phyloP scores from a whole-genome alignment of 2,797 vertebrate genomes.

The Helostoma temminkii region DNA sequence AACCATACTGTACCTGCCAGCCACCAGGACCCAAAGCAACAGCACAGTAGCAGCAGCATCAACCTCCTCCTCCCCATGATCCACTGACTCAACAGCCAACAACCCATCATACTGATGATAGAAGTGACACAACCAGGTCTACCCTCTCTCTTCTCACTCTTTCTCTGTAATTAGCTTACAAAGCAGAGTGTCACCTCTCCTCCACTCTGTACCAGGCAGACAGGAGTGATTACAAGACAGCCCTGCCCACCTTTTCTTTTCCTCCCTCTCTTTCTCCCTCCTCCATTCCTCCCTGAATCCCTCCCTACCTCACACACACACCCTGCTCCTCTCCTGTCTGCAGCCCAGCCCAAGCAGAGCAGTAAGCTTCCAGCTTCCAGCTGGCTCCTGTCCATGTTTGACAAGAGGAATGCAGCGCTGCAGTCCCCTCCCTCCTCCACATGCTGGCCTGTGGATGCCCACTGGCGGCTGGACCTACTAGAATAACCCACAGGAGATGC shows the following conservation, averaged over 20 bases:
- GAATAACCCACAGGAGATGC: constrained; percentile 50
- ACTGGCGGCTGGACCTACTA: constrained; percentile 39
- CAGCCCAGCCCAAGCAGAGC: constrained; percentile 66
- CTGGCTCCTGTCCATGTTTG: constrained; percentile 87
- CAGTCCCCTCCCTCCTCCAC: constrained; percentile 50
- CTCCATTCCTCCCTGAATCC: constrained; percentile 46
- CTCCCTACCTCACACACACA: constrained; percentile 40
- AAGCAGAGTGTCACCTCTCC: constrained; percentile 48
- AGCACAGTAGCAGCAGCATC: constrained; percentile 63
- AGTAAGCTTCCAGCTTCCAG: constrained; percentile 86
- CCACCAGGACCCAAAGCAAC: constrained; percentile 69
- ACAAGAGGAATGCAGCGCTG: constrained; percentile 85
- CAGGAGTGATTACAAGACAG: constrained; percentile 81
- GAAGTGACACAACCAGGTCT: constrained; percentile 40
- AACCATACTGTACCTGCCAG: constrained; percentile 75
- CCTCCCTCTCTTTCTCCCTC: constrained; percentile 50
- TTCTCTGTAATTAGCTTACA: constrained; percentile 25
- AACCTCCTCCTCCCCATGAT: constrained; percentile 65
- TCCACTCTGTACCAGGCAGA: constrained; percentile 77
- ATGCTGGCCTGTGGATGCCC: constrained; percentile 46
- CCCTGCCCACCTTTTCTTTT: constrained; percentile 66
- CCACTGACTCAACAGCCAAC: constrained; percentile 42
- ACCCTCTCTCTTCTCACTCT: constrained; percentile 15
- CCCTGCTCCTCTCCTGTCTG: constrained; percentile 58
- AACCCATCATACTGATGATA: constrained; percentile 49